Evolutionary conservation across 2,888 invertebrate species (phyloP).

Genomic region (Abscondita cerata): DNA sequence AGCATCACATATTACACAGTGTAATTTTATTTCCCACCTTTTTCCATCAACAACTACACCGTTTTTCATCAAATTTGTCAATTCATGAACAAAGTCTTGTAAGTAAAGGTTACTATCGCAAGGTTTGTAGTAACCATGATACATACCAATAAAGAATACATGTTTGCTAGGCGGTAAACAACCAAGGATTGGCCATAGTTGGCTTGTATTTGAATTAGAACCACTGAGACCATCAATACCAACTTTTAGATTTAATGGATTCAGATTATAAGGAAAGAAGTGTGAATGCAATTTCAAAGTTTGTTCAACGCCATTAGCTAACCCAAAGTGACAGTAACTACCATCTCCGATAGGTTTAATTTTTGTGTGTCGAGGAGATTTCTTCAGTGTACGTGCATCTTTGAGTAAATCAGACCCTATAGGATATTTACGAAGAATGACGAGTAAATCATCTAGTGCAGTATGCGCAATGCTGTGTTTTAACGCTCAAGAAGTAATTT

Average conservation of each 20-base stretch:
- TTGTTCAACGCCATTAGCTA: too few species aligned
- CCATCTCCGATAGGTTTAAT: background rate
- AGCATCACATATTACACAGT: background rate
- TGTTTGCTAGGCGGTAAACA: background rate
- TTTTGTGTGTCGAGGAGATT: background rate
- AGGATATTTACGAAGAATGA: background rate
- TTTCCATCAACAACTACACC: background rate
- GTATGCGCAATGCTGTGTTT: background rate
- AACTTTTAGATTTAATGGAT: background rate
- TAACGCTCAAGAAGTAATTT: background rate
- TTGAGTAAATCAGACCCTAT: background rate
- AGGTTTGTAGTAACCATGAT: background rate
- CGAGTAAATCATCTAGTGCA: background rate
- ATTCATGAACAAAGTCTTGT: too few species aligned
- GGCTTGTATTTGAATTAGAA: background rate
- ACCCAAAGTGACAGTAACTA: background rate
- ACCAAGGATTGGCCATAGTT: background rate
- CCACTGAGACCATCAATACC: background rate
- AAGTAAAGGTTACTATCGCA: background rate
- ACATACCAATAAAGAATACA: background rate
- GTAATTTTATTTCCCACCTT: background rate
- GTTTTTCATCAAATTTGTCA: too few species aligned
- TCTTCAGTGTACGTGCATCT: background rate
- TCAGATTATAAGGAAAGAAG: background rate
- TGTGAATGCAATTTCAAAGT: background rate